A percentile compares a stretch with the other conserved stretches of the same genome.
Conservation (phyloP, 2,113 vertebrate genomes). For the Furnarius figulus region DNA sequence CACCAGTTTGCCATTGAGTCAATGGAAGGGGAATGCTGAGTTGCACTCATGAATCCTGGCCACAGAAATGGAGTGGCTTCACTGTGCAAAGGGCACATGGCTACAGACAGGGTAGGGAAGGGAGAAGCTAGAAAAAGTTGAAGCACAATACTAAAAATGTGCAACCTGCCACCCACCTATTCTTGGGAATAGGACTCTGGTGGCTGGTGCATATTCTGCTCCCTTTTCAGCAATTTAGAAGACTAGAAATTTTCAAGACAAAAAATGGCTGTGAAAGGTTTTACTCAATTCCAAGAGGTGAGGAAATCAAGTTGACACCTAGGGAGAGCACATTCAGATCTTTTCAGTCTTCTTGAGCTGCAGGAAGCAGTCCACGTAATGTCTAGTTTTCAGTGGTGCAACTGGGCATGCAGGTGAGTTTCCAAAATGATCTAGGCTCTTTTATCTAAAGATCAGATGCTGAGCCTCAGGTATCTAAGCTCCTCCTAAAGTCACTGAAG, state of each 20-base stretch:
- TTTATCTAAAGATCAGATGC: not conserved
- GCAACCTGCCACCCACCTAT: not conserved
- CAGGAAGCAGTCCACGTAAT: fast-evolving
- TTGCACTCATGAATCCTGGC: not conserved
- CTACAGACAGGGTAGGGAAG: not conserved
- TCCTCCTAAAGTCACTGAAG: not conserved
- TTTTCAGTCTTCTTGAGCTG: not conserved
- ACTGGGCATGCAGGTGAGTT: not conserved
- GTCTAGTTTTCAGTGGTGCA: not conserved
- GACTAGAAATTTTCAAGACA: not conserved
- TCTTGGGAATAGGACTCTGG: not conserved
- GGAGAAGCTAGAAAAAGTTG: not conserved
- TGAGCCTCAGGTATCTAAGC: not conserved
- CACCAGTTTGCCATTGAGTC: not conserved
- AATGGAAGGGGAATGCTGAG: not conserved
- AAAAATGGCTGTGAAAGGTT: not conserved
- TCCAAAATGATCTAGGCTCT: not conserved
- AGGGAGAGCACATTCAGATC: not conserved
- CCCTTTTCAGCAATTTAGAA: not conserved
- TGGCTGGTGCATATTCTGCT: not conserved
- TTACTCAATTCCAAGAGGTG: not conserved
- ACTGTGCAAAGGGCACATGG: fast-evolving
- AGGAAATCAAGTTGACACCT: not conserved
- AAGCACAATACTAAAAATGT: not conserved
- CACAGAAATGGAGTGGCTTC: fast-evolving